phyloP scores from a whole-genome alignment of 2,888 invertebrate genomes.

The Drosophila maculinotata region DNA sequence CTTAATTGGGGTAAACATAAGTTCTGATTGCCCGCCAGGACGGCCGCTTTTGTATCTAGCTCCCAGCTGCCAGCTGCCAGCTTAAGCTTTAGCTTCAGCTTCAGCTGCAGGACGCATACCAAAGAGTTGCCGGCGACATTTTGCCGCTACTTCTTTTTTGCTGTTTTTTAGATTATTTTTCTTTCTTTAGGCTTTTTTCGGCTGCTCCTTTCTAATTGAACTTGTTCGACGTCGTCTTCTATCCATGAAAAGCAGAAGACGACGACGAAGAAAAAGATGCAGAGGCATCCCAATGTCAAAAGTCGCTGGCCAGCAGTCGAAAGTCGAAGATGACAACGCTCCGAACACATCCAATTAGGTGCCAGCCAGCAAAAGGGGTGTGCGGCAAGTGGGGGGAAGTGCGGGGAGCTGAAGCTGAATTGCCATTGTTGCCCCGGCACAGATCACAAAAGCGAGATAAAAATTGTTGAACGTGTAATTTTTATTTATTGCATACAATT shows the following conservation, averaged over 20 bases:
- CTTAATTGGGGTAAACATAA: slow-evolving; percentile 83
- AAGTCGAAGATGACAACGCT: slow-evolving; percentile 63
- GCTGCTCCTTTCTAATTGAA: slow-evolving; percentile 36
- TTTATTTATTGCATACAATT: slow-evolving; percentile 81
- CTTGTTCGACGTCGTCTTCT: slow-evolving; percentile 22
- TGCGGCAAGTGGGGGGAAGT: background rate
- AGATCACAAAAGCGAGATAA: slow-evolving; percentile 70
- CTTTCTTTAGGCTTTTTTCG: background rate
- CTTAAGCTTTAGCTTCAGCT: slow-evolving; percentile 3
- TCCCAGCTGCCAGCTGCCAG: background rate
- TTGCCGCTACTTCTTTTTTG: slow-evolving; percentile 29
- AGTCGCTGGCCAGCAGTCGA: slow-evolving; percentile 31
- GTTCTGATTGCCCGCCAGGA: slow-evolving; percentile 74
- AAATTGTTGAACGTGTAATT: slow-evolving; percentile 79
- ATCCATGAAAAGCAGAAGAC: slow-evolving; percentile 3
- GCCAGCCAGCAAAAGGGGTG: slow-evolving; percentile 26
- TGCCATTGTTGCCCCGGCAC: slow-evolving; percentile 52
- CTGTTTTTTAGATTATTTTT: background rate
- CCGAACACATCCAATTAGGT: slow-evolving; percentile 76
- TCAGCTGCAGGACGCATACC: slow-evolving; percentile 30
- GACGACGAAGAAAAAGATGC: background rate
- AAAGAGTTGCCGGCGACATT: slow-evolving; percentile 65
- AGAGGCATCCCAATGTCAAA: slow-evolving; percentile 27
- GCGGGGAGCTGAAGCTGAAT: slow-evolving; percentile 27
- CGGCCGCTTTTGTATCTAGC: slow-evolving; percentile 46